Base-by-base conservation (phyloP, 2,888 invertebrate genomes). In the Neoaliturus tenellus region DNA sequence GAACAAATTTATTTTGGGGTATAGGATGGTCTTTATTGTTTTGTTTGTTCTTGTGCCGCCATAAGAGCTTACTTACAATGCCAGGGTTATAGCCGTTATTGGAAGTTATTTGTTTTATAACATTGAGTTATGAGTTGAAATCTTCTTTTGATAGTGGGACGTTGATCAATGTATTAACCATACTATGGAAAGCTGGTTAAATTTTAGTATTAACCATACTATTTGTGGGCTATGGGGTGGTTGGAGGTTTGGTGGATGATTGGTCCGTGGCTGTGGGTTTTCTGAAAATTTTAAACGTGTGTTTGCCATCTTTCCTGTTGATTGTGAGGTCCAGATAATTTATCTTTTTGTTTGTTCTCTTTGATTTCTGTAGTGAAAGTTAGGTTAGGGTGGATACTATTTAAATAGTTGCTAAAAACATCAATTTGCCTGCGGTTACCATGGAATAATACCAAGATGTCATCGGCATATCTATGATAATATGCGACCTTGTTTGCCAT, bases 241-340 rank as follows among this genome's bases (percentile, higher is more conserved):
- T 55, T n/a, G 20, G 23, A 55, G 23, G 55, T 23, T 6, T 23
- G n/a, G 55, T 55, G 55, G n/a, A 55, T 55, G n/a, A 23, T 55
- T 23, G 55, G 23, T 20, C 20, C 17, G 55, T 55, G 6, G 23
- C 5, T 20, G 55, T 55, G 28, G 67, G 67, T 28, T 67, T 67
- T 67, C 67, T 20, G 31, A 23, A 67, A 67, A 67, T 67, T 67
- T 67, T 8, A 67, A 67, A 67, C 6, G n/a, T 28, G 67, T 67
- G 67, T 67, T 17, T 67, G 25, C 31, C 23, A 25, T 67, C 67
- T 67, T 28, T 67, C 28, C 39, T 23, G 23, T 8, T 67, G 8
- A 67, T 67, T 8, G 67, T 67, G 14, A 23, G 67, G 31, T 67
- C 23, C 31, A 67, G 17, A 67, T 23, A 67, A 25, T 67, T 67